phyloP scores from a whole-genome alignment of 2,797 vertebrate genomes.

The Fistularia tabacaria region DNA sequence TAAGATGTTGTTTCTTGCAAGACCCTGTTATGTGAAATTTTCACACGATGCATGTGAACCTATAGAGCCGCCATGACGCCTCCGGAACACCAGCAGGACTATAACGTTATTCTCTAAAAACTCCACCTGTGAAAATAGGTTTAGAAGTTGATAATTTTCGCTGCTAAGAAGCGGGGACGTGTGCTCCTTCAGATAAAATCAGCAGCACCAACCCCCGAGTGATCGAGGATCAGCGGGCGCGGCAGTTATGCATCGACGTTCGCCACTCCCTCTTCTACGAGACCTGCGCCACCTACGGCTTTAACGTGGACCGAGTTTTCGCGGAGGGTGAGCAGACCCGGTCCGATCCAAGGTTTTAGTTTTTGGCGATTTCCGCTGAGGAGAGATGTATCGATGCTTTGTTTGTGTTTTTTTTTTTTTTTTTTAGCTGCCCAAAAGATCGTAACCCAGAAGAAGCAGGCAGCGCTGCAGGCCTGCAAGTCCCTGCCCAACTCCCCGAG shows the following conservation, averaged over 20 bases:
- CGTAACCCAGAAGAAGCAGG: constrained; percentile 84
- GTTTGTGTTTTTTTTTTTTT: constrained; percentile 9
- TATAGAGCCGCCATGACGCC: too few relatives aligned
- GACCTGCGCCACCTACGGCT: constrained; percentile 94
- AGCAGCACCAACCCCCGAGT: constrained; percentile 86
- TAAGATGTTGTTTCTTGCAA: too few relatives aligned
- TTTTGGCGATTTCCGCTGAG: background rate
- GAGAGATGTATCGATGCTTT: background rate
- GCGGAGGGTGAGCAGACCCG: constrained; percentile 80
- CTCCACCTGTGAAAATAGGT: too few relatives aligned
- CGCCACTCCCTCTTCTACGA: constrained; percentile 91
- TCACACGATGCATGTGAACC: too few relatives aligned
- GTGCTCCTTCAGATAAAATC: constrained; percentile 82
- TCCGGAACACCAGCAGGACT: too few relatives aligned
- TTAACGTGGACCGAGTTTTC: constrained; percentile 96
- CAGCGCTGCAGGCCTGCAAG: constrained; percentile 88
- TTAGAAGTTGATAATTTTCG: too few relatives aligned
- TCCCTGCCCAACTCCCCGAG: constrained; percentile 93
- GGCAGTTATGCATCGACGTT: constrained; percentile 80
- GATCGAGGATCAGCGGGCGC: constrained; percentile 87
- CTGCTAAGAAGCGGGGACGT: background rate
- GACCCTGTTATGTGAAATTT: too few relatives aligned
- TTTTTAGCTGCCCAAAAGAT: constrained; percentile 88
- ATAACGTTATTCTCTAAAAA: too few relatives aligned
- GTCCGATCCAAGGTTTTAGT: background rate